phyloP scores from a whole-genome alignment of 2,797 vertebrate species.

The Poecilia wingei region DNA sequence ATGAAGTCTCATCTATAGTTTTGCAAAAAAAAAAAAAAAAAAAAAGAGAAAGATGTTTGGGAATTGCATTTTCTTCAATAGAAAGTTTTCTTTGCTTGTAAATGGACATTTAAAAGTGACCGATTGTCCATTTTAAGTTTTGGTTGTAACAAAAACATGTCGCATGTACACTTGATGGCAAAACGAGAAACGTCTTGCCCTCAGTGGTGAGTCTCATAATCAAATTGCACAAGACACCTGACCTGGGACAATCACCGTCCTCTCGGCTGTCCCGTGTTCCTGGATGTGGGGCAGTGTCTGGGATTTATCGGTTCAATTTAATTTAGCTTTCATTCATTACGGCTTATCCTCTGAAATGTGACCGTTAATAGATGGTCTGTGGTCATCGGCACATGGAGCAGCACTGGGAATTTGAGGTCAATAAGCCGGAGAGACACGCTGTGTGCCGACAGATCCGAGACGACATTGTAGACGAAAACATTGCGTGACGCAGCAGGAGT shows the following conservation, averaged over 20 bases:
- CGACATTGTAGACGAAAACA: background rate
- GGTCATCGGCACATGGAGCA: slow-evolving; percentile 7
- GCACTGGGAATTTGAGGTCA: background rate
- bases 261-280: slow-evolving; percentile 6
- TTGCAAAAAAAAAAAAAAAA: background rate
- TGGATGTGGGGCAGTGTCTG: slow-evolving; percentile 31
- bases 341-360: slow-evolving; percentile 29
- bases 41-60: background rate
- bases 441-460: background rate
- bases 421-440: background rate
- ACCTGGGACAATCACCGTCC: slow-evolving; percentile 17
- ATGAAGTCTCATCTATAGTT: background rate
- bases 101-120: background rate
- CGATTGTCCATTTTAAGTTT: background rate
- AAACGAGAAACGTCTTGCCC: background rate
- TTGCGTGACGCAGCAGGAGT: background rate
- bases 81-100: background rate
- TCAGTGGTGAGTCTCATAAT: slow-evolving; percentile 3
- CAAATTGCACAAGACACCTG: background rate
- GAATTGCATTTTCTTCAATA: background rate
- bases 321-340: slow-evolving; percentile 42
- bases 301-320: slow-evolving; percentile 31
- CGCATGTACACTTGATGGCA: background rate
- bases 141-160: background rate
- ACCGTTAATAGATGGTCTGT: slow-evolving; percentile 16